phyloP scores from a whole-genome alignment of 37 sponge, comb jelly and placozoan species.

The Chondrilla cf. caribensis region DNA sequence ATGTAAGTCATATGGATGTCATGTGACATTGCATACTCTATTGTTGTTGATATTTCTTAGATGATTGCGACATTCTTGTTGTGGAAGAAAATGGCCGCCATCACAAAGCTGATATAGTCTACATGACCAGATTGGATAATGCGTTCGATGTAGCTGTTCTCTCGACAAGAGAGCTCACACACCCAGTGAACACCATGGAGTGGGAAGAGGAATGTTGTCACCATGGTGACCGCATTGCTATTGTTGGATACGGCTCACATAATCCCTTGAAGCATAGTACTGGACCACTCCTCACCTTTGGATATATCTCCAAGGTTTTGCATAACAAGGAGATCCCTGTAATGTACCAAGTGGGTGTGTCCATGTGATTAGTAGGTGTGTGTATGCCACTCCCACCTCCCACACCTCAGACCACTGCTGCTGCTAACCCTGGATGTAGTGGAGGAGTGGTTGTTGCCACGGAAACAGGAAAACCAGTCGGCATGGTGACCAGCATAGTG shows the following conservation, averaged over 20 bases:
- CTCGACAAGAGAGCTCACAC: no score
- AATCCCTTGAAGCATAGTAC: not conserved
- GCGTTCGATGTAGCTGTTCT: constrained; percentile 1
- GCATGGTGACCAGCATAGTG: constrained; percentile 22
- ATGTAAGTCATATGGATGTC: not conserved
- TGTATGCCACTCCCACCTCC: not conserved
- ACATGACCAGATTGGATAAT: no score
- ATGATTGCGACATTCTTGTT: not conserved
- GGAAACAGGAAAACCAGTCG: constrained; percentile 9
- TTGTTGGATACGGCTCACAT: not conserved
- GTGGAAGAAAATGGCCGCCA: not conserved
- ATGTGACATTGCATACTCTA: not conserved
- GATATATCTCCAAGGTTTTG: constrained; percentile 5
- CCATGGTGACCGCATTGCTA: not conserved
- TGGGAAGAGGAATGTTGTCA: not conserved
- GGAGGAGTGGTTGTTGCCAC: constrained; percentile 24
- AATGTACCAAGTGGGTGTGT: constrained; percentile 13
- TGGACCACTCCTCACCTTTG: constrained; percentile 2
- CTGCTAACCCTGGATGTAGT: constrained; percentile 12
- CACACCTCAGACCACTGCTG: constrained; percentile 8
- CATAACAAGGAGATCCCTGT: not conserved
- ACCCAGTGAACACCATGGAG: no score
- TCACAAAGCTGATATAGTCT: not conserved
- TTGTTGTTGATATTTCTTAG: not conserved
- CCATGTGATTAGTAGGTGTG: not conserved